A percentile compares a stretch with the other conserved stretches of the same genome.
Conservation (phyloP, 2,888 invertebrate species). For the Falcaria lacertinaria region DNA sequence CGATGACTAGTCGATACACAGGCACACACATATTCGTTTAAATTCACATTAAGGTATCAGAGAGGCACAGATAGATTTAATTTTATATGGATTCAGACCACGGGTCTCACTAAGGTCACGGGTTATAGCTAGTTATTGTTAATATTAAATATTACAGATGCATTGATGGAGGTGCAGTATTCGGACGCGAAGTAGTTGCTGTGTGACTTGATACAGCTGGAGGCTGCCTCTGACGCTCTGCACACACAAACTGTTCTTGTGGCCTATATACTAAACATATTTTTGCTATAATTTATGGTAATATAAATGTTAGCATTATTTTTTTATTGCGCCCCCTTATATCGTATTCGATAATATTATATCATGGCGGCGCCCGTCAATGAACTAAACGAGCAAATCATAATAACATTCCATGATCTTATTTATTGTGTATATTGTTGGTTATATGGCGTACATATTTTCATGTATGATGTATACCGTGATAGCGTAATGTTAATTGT, state of each 20-base stretch:
- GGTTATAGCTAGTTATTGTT: too few species aligned
- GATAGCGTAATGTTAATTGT: constrained; percentile 59
- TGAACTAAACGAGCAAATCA: constrained; percentile 55
- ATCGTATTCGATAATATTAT: constrained; percentile 26
- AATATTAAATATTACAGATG: too few species aligned
- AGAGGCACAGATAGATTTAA: too few species aligned
- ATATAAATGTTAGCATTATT: constrained; percentile 63
- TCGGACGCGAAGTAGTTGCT: too few species aligned
- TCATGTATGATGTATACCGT: constrained; percentile 65
- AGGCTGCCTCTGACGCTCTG: constrained; percentile 7
- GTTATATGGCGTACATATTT: constrained; percentile 71
- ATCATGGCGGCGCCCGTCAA: constrained; percentile 39
- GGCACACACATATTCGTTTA: too few species aligned
- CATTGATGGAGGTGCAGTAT: too few species aligned
- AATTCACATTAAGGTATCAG: too few species aligned
- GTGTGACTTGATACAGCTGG: too few species aligned
- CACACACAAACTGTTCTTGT: constrained; percentile 33
- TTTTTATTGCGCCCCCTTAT: constrained; percentile 59
- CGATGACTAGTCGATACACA: too few species aligned
- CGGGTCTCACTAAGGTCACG: too few species aligned
- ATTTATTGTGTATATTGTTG: constrained; percentile 78
- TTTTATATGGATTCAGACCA: too few species aligned
- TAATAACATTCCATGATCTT: constrained; percentile 78
- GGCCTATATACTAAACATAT: constrained; percentile 73
- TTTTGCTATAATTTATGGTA: constrained; percentile 75